Base-by-base conservation (phyloP, 1,140 invertebrate species). In the Tetragonula clypearis region DNA sequence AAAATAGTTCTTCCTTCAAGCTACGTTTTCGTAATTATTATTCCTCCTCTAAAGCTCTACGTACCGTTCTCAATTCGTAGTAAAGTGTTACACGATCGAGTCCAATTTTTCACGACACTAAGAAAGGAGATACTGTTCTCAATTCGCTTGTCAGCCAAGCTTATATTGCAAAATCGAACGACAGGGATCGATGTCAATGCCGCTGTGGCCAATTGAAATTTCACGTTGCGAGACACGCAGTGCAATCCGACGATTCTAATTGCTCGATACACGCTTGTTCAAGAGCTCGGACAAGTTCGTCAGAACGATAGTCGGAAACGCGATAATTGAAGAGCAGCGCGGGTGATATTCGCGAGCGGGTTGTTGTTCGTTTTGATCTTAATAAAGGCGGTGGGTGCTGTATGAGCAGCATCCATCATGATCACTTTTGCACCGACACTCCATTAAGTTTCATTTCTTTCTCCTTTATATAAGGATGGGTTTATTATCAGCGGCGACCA, bases 361-460 rank as follows among this genome's bases (percentile, higher is more conserved):
- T n/a, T 58, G 60, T 83, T 71, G 55, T 15, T 53, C 35, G 17
- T 19, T 26, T 21, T 56, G 23, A 55, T 15, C 53, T 84, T 79
- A 84, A 84, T 84, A 84, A 84, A 71, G 75, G 14, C 53, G 9
- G 21, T 8, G 23, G 35, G 35, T 62, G 41, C 15, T 26, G 75
- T 71, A 66, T 55, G 76, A 41, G 76, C 82, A 72, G 68, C 82
- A 84, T 84, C 82, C 66, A 84, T 84, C 76, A 84, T 55, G 82
- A 84, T 84, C 82, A 62, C 76, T 84, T 88, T 74, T 30, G 55
- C 79, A 68, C 81, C 87, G 87, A 88, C 83, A 85, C 87, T 77
- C 75, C 87, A 88, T 88, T 88, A 88, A 88, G 85, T 88, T 88
- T 83, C 68, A 86, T 74, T 85, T 68, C 73, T 88, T 88, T 58